Evolutionary conservation across 2,797 vertebrate genomes (phyloP), one percentile per base, ranked within the genome.

Genomic region (Lates japonicus): DNA sequence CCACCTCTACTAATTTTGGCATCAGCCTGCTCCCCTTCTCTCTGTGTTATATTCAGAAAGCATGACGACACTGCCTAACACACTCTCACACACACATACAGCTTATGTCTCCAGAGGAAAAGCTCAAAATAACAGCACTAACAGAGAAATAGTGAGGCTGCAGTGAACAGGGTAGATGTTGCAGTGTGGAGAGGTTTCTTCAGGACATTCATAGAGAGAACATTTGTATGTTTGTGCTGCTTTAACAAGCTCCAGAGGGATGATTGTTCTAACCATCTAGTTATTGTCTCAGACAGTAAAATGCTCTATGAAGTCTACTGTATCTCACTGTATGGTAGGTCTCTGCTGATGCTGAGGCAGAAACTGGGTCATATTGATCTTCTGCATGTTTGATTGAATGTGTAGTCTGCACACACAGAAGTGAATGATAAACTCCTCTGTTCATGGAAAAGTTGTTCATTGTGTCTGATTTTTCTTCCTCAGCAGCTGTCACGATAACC

Each of bases 321-420:
- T 69, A 81, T n/a, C 70, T 66, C 52, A 44, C 55, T 72, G 66
- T 78, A 74, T 29, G 2, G 55, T 9, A 0, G 41, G 48, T 52
- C 74, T 70, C 48, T 66, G 67, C 49, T 59, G 70, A 67, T 33
- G 49, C 72, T 14, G 25, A 77, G 70, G 63, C 74, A 79, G 78
- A 81, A 94, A 91, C 88, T 88, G 85, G 90, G 90, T 92, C 88
- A 78, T 60, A 84, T 84, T 70, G 84, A 92, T 93, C 17, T 17
- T 55, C 61, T 37, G 70, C n/a, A 22, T 76, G 67, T 88, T 69
- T 73, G 72, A 88, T 75, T 78, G 65, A 81, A 73, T 41, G 49
- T 54, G 76, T 52, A 55, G 46, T 70, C 13, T 57, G 55, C 48
- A 57, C 75, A 59, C 63, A 60, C 35, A 35, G 25, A 57, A 74